Evolutionary conservation across 2,113 vertebrate genomes (phyloP), one percentile per base, ranked within the genome.

Genomic region (Zonotrichia leucophrys): DNA sequence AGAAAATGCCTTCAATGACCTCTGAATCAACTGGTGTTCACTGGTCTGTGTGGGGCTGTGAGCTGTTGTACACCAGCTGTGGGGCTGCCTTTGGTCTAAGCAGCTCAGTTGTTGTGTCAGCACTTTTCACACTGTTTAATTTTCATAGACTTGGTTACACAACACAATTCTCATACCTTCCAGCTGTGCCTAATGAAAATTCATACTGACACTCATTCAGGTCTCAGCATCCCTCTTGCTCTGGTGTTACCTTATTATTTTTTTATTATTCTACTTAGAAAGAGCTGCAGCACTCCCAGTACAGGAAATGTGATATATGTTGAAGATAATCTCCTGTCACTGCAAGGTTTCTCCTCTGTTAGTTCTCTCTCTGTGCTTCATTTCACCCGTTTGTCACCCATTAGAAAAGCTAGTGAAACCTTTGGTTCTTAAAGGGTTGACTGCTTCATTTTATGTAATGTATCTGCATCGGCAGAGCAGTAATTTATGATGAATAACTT

Each of bases 141-240:
- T 93, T 95, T 95, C 83, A 94, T 88, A 52, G 60, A 30, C 85
- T 56, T 63, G 47, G 90, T 94, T 96, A 83, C 59, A 78, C 82
- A 95, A 94, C 72, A 74, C 37, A 47, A n/a, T 93, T 80, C 67
- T 93, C 73, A 75, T 76, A 75, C 75, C 87, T 96, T 90, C 83
- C 92, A 95, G 93, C 92, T 94, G 87, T 83, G 87, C 90, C 85
- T 95, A 86, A 94, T 88, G 85, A 72, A 94, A 96, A 90, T 93
- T 81, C 82, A 90, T 81, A 56, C 41, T 80, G 92, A 83, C 82
- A 63, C 15, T 70, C 64, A 44, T 78, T 92, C 76, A 62, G 59
- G 27, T 73, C 46, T 92, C 75, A 70, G 63, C 60, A 74, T 37
- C 69, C 39, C 28, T 39, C 33, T 90, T 50, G 39, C 42, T 89